Evolutionary conservation across 2,113 vertebrate species (phyloP), one percentile per base, ranked within the genome.

Genomic region (Otolemur garnettii): DNA sequence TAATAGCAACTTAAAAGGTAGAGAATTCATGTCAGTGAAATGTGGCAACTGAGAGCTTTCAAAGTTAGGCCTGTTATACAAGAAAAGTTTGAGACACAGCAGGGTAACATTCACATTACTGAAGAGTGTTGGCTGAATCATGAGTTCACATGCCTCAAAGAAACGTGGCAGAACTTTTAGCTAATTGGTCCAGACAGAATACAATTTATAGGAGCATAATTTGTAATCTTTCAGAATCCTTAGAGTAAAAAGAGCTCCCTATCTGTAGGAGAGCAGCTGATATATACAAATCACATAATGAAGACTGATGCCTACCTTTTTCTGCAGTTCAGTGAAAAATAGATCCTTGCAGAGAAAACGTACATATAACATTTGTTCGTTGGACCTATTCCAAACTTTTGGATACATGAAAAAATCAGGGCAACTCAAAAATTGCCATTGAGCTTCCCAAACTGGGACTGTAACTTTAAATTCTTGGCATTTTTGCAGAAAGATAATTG

Each of bases 401-500:
- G 80, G 71, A 28, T 84, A 72, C 24, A 86, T 68, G 88, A 96
- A 95, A 68, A 95, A 50, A 89, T 3, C 53, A 87, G 28, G 45
- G 85, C 30, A 6, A 1, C 77, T 96, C 90, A 80, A 64, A 55
- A 87, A 90, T 5, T 24, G 14, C 68, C 24, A 78, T 0, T 62
- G 88, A 96, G 55, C 17, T 55, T 89, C 87, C 77, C 22, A 66
- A 94, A 94, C 18, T 53, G 55, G 15, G 3, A 35, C 62, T 45
- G 53, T 18, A 33, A 80, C 33, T 89, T 90, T 45, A 74, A 87
- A 90, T 66, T 14, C 66, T 38, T 80, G 66, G 24, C 59, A 79
- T 57, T 98, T 92, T 88, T 26, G 83, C 17, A 94, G 30, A 96
- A 72, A 85, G 71, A n/a, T 79, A 84, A 93, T 26, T 38, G 91